These are phyloP conservation scores for Bradynema listronoti DNA, from an alignment of 1,140 invertebrate genomes.

Conservation along the genomic window DNA sequence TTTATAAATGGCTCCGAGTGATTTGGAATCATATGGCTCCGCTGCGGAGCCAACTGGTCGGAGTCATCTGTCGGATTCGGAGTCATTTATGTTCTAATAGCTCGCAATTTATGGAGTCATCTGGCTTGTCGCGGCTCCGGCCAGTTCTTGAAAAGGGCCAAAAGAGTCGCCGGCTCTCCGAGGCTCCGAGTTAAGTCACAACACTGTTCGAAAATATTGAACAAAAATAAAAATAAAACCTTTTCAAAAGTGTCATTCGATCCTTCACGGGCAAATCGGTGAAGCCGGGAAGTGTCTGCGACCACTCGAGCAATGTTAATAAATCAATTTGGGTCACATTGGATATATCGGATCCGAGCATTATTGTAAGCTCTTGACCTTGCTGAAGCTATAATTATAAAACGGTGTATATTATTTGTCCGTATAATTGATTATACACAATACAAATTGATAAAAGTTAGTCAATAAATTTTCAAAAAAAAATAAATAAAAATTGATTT, in stretches of 20 bases:
- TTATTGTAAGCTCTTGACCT: slow-evolving; percentile 18
- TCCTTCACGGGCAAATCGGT: slow-evolving; percentile 20
- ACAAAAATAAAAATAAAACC: slow-evolving; percentile 15
- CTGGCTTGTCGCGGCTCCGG: too few relatives aligned
- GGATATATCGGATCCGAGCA: slow-evolving; percentile 31
- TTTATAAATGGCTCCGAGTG: too few relatives aligned
- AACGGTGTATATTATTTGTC: slow-evolving; percentile 11
- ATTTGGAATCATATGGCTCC: too few relatives aligned
- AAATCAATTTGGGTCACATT: slow-evolving; percentile 42
- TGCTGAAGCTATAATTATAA: slow-evolving; percentile 5
- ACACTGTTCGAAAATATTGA: too few relatives aligned
- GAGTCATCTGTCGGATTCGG: too few relatives aligned
- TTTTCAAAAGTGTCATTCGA: slow-evolving; percentile 36
- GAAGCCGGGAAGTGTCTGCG: slow-evolving; percentile 35
- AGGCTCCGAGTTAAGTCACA: too few relatives aligned
- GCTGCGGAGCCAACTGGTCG: too few relatives aligned
- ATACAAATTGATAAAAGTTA: neutral
- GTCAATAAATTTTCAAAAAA: neutral
- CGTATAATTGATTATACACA: too few relatives aligned
- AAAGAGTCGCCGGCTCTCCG: neutral
- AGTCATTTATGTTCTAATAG: too few relatives aligned
- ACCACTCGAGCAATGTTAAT: slow-evolving; percentile 38
- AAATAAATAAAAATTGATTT: too few relatives aligned
- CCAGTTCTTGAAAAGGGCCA: too few relatives aligned
- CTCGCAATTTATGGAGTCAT: too few relatives aligned